These are phyloP conservation scores for Clarias gariepinus DNA, from an alignment of 2,113 vertebrate genomes.

Conservation along the genomic window DNA sequence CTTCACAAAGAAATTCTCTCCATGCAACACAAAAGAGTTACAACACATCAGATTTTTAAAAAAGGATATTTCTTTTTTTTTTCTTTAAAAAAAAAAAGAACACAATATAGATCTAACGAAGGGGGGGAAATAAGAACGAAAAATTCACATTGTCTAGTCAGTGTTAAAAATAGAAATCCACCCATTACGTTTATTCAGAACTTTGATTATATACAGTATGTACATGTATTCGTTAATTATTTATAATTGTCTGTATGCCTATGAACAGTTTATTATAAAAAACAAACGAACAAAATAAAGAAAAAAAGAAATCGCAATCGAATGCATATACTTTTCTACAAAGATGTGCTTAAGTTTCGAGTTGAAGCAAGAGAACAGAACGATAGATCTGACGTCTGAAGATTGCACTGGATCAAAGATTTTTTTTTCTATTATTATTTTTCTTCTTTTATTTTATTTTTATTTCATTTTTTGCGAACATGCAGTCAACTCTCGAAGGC, in stretches of 20 bases:
- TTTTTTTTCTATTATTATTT: conserved; percentile 17
- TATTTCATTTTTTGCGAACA: conserved; percentile 40
- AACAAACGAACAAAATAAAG: conserved; percentile 45
- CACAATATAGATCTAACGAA: conserved; percentile 66
- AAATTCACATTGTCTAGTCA: conserved; percentile 82
- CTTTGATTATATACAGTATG: conserved; percentile 79
- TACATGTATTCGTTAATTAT: conserved; percentile 73
- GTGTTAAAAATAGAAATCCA: conserved; percentile 85
- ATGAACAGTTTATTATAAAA: conserved; percentile 68
- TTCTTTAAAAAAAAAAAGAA: conserved; percentile 47
- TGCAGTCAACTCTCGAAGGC: conserved; percentile 52
- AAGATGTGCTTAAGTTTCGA: conserved; percentile 77
- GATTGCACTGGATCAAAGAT: conserved; percentile 50
- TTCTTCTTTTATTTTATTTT: conserved; percentile 24
- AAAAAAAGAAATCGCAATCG: conserved; percentile 73
- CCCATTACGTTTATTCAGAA: conserved; percentile 78
- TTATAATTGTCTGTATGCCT: conserved; percentile 73
- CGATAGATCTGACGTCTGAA: conserved; percentile 51
- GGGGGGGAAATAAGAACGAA: conserved; percentile 37
- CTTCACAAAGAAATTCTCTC: conserved; percentile 70
- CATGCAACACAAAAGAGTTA: conserved; percentile 76
- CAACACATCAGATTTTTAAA: conserved; percentile 68
- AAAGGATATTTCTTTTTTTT: conserved; percentile 41
- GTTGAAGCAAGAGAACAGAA: conserved; percentile 61
- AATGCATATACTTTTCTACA: conserved; percentile 79